phyloP scores from a whole-genome alignment of 2,797 vertebrate genomes.

The Coccyzus lansbergi region DNA sequence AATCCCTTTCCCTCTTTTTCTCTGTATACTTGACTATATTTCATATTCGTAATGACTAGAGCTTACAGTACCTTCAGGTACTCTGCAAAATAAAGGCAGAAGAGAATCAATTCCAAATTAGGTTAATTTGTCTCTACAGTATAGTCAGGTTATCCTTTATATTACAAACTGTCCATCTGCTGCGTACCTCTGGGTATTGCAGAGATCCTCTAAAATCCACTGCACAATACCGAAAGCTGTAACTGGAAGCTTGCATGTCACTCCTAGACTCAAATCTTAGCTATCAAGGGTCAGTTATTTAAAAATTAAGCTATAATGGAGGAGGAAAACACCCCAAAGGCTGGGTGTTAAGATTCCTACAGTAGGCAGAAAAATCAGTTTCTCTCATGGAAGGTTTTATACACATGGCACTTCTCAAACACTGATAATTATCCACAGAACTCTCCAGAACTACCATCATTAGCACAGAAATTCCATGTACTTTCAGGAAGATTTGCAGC shows the following conservation, averaged over 20 bases:
- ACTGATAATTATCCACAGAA: not conserved
- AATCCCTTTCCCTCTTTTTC: not conserved
- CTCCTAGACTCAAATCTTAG: not conserved
- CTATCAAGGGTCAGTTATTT: not conserved
- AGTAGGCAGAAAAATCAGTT: not conserved
- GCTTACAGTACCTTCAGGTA: not conserved
- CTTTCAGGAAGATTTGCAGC: constrained; percentile 15
- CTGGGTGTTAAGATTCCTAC: not conserved
- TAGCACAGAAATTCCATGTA: not conserved
- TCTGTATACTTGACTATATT: not conserved
- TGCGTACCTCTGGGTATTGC: not conserved
- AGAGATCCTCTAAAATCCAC: not conserved
- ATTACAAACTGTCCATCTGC: not conserved
- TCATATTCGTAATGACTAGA: not conserved
- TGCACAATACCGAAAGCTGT: not conserved
- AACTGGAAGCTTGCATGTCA: accelerated
- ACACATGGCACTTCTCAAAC: not conserved
- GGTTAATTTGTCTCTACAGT: not conserved
- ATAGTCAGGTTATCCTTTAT: not conserved
- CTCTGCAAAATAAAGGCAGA: not conserved
- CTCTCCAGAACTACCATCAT: not conserved
- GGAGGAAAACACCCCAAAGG: not conserved
- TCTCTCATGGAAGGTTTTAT: not conserved
- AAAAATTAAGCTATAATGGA: not conserved
- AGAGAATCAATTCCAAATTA: not conserved